These are phyloP conservation scores for Piprites chloris DNA, from an alignment of 2,113 vertebrate genomes.

Conservation along the genomic window DNA sequence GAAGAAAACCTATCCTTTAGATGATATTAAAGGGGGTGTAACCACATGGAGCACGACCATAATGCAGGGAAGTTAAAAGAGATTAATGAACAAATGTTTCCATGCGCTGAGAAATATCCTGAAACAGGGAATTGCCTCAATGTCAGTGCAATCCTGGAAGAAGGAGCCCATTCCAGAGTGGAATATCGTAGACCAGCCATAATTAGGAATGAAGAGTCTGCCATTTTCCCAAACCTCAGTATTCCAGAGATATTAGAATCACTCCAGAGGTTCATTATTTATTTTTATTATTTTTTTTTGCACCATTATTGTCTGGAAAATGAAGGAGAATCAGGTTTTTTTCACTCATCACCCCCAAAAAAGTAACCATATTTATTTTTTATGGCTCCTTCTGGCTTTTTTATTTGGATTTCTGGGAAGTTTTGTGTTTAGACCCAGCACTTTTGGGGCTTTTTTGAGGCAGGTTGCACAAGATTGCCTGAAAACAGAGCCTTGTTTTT, in stretches of 20 bases:
- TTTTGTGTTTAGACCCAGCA: not conserved
- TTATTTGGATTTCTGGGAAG: not conserved
- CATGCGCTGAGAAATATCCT: not conserved
- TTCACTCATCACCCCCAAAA: not conserved
- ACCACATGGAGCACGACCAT: not conserved
- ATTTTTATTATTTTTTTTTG: not conserved
- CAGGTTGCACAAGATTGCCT: not conserved
- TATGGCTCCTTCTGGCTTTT: not conserved
- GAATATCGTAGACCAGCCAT: not conserved
- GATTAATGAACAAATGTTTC: conserved; percentile 8
- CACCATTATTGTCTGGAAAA: not conserved
- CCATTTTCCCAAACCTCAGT: not conserved
- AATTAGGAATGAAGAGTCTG: not conserved
- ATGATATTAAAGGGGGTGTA: not conserved
- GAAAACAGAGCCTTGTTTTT: not conserved
- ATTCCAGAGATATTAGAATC: not conserved
- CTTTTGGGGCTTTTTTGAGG: not conserved
- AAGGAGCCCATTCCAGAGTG: not conserved
- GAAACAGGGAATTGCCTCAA: not conserved
- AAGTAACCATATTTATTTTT: not conserved
- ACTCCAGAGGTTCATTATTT: not conserved
- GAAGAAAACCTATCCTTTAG: not conserved
- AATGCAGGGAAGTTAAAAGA: not conserved
- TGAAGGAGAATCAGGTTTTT: not conserved
- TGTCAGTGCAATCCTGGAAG: not conserved